Evolutionary conservation across 2,888 invertebrate genomes (phyloP).

Genomic region (Chymomyza caudatula): DNA sequence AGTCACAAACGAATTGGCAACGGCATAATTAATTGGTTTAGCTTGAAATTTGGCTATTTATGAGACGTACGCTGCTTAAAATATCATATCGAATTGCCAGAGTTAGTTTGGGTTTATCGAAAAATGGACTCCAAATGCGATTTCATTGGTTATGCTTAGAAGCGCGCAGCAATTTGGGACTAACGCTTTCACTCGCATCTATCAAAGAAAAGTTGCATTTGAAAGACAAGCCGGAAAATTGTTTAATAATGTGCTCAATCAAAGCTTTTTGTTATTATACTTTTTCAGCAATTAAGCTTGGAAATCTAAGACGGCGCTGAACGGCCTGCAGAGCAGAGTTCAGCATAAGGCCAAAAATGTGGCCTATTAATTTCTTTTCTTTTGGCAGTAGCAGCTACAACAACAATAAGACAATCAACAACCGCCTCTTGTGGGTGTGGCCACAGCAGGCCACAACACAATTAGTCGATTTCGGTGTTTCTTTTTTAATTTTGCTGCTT

Average conservation of each 20-base stretch:
- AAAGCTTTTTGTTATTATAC: neutral
- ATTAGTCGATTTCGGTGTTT: slow-evolving; percentile 33
- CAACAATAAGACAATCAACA: slow-evolving; percentile 34
- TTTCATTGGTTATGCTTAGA: neutral
- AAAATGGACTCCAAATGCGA: neutral
- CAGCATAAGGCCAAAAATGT: slow-evolving; percentile 13
- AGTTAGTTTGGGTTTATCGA: neutral
- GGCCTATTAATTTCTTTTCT: slow-evolving; percentile 16
- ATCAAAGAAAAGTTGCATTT: neutral
- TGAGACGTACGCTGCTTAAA: slow-evolving; percentile 15
- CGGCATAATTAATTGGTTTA: slow-evolving; percentile 53
- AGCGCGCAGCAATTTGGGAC: neutral
- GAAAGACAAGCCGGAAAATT: neutral
- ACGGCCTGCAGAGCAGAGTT: neutral
- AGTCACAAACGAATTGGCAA: slow-evolving; percentile 4
- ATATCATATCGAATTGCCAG: neutral
- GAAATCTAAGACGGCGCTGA: neutral
- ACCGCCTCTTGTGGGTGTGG: slow-evolving; percentile 39
- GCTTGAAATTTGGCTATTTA: slow-evolving; percentile 52
- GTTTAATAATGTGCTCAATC: neutral
- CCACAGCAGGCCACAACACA: slow-evolving; percentile 29
- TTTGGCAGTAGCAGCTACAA: slow-evolving; percentile 47
- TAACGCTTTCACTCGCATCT: neutral
- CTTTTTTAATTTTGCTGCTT: neutral
- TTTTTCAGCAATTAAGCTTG: neutral